Conservation (phyloP, 2,888 invertebrate genomes). For the Nyleta sp. region DNA sequence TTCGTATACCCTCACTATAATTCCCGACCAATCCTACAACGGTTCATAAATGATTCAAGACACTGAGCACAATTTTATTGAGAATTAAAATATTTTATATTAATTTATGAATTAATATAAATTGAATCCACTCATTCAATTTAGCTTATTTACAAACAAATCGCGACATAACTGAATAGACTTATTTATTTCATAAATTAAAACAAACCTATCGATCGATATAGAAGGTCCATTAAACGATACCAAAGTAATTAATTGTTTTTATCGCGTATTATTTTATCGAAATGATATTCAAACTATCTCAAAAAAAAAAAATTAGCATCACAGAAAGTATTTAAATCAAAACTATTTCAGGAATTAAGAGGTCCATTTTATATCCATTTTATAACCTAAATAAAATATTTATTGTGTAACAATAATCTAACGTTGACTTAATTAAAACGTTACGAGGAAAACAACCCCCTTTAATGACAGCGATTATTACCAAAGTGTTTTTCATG, state of each 20-base stretch:
- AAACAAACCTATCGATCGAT: too few relatives aligned
- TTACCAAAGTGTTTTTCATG: constrained; percentile 5
- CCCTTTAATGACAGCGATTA: constrained; percentile 14
- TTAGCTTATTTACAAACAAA: too few relatives aligned
- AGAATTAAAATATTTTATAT: constrained; percentile 3
- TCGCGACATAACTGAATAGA: too few relatives aligned
- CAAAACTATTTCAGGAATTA: constrained; percentile 8
- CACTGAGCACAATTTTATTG: constrained; percentile 14
- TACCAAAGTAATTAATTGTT: too few relatives aligned
- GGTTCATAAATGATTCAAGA: constrained; percentile 19
- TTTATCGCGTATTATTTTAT: too few relatives aligned
- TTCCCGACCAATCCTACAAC: constrained; percentile 12
- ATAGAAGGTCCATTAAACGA: too few relatives aligned
- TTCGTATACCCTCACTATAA: constrained; percentile 13
- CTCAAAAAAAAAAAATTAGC: background rate
- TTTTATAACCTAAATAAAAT: constrained; percentile 6
- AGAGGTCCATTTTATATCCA: too few relatives aligned
- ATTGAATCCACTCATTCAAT: too few relatives aligned
- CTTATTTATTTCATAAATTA: too few relatives aligned
- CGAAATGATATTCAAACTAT: too few relatives aligned
- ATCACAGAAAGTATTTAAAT: background rate
- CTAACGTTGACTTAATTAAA: background rate
- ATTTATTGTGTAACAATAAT: constrained; percentile 15
- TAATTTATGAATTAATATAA: constrained; percentile 12
- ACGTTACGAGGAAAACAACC: background rate